Conservation (phyloP, 2,888 invertebrate species). For the Gortyna flavago region DNA sequence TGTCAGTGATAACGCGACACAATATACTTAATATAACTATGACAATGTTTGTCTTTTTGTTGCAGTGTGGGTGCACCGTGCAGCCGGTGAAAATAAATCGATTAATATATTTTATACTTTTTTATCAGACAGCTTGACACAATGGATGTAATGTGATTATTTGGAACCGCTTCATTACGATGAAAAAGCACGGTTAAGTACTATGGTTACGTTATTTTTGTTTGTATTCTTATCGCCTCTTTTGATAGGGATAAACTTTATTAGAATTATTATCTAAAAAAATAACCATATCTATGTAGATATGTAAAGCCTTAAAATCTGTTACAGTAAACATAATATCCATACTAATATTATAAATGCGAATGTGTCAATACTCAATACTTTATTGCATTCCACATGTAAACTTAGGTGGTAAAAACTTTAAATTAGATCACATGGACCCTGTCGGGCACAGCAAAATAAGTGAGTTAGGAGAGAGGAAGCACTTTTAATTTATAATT, state of each 20-base stretch:
- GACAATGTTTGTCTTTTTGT: slow-evolving; percentile 81
- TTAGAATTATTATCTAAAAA: not conserved
- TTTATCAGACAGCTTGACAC: slow-evolving; percentile 54
- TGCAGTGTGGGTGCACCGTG: slow-evolving; percentile 60
- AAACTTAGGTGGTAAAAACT: no score
- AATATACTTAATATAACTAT: slow-evolving; percentile 81
- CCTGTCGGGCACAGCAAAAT: no score
- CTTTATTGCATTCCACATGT: no score
- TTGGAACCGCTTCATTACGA: slow-evolving; percentile 35
- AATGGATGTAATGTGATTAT: slow-evolving; percentile 56
- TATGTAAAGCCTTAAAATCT: not conserved
- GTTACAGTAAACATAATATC: not conserved
- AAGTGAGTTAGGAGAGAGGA: no score
- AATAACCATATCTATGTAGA: no score
- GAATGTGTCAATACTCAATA: no score
- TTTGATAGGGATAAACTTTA: not conserved
- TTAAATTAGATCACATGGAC: no score
- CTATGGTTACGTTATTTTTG: not conserved
- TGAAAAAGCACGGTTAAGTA: slow-evolving; percentile 4
- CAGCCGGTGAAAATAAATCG: slow-evolving; percentile 61
- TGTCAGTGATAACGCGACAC: slow-evolving; percentile 84
- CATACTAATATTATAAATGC: no score
- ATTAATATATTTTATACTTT: slow-evolving; percentile 66
- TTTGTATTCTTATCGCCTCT: not conserved
- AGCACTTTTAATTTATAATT: no score